phyloP scores from a whole-genome alignment of 2,113 vertebrate species.

The Zapornia atra region DNA sequence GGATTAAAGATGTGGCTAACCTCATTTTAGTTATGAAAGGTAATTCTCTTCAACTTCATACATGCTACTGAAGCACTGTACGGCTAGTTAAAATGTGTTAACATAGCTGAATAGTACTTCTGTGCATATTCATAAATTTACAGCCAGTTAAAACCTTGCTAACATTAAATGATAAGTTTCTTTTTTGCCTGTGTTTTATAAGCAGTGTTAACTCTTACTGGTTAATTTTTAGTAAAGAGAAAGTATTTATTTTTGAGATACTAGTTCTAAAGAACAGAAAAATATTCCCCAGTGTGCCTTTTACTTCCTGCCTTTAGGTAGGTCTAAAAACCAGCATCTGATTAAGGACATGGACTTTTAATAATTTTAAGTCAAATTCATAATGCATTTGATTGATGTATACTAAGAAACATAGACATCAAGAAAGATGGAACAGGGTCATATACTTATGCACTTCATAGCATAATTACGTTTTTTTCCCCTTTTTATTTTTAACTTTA shows the following conservation, averaged over 20 bases:
- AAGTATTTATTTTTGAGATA: background rate
- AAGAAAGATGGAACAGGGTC: background rate
- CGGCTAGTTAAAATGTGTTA: background rate
- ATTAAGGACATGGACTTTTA: background rate
- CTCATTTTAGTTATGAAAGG: background rate
- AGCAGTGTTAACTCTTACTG: background rate
- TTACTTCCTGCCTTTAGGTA: background rate
- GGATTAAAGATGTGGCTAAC: background rate
- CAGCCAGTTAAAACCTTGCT: background rate
- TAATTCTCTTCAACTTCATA: background rate
- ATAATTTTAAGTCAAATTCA: background rate
- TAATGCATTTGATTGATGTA: background rate
- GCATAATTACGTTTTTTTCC: background rate
- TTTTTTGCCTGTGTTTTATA: background rate
- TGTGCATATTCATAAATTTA: background rate
- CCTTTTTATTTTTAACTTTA: background rate
- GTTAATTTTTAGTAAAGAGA: background rate
- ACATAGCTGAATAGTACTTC: background rate
- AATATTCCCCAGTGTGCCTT: background rate
- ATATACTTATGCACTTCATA: background rate
- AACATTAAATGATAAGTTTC: background rate
- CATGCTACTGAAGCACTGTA: background rate
- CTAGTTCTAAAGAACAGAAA: background rate
- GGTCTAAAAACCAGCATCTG: background rate
- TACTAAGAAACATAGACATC: background rate